Percentiles rank a stretch among this genome's conserved stretches.
Conservation (phyloP, 2,113 vertebrate species). For the Deroptyus accipitrinus region DNA sequence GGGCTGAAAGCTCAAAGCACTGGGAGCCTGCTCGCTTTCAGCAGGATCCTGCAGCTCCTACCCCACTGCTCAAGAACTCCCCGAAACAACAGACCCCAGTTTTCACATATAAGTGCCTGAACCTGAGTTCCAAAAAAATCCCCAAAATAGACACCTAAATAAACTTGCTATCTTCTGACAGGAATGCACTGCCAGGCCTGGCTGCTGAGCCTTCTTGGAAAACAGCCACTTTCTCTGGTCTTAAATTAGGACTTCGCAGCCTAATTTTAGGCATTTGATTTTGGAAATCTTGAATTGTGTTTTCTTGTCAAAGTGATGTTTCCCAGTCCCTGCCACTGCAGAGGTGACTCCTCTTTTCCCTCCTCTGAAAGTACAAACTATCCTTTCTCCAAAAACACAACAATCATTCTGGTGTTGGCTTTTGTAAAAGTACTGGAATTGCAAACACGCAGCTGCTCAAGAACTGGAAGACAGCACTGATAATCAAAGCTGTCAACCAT, state of each 20-base stretch:
- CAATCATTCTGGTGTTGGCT: not conserved
- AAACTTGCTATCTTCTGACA: not conserved
- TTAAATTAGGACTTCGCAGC: not conserved
- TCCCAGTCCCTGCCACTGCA: not conserved
- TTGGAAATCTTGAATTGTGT: conserved; percentile 16
- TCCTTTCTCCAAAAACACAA: not conserved
- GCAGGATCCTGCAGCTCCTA: not conserved
- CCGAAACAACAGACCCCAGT: not conserved
- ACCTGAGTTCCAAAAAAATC: not conserved
- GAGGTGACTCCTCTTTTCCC: not conserved
- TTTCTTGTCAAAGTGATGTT: conserved; percentile 2
- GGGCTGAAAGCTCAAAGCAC: not conserved
- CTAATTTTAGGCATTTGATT: conserved; percentile 37
- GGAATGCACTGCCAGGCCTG: not conserved
- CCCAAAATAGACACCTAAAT: conserved; percentile 44
- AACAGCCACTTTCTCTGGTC: not conserved
- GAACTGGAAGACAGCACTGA: not conserved
- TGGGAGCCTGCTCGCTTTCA: not conserved
- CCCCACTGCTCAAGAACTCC: not conserved
- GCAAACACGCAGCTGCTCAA: not conserved
- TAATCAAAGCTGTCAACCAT: not conserved
- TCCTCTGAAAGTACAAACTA: not conserved
- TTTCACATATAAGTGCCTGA: not conserved
- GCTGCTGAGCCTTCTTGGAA: conserved; percentile 16
- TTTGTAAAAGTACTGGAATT: not conserved